Conservation (phyloP, 2,888 invertebrate genomes). For the Apamea crenata region DNA sequence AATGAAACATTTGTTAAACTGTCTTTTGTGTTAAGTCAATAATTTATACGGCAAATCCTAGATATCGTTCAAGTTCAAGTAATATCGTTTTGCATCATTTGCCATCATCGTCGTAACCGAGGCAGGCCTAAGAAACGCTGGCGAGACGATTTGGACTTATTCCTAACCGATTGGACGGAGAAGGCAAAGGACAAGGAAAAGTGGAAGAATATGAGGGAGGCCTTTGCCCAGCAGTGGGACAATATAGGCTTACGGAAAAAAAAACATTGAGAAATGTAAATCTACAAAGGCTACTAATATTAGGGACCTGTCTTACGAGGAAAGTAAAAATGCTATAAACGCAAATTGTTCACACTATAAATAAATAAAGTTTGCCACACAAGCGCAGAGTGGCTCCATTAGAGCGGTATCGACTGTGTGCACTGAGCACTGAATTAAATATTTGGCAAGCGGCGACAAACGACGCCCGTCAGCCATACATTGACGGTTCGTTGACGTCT, state of each 20-base stretch:
- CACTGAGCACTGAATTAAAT: constrained; percentile 72
- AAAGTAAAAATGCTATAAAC: neutral
- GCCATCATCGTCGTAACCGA: too few species aligned
- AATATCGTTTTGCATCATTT: neutral
- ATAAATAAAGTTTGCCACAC: constrained; percentile 14
- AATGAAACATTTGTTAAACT: neutral
- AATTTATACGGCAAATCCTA: neutral
- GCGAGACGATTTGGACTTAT: too few species aligned
- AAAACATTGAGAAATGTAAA: neutral
- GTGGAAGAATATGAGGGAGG: too few species aligned
- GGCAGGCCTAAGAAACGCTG: too few species aligned
- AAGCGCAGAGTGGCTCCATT: constrained; percentile 42
- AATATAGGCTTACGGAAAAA: too few species aligned
- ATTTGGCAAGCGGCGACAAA: constrained; percentile 53
- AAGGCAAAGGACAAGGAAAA: too few species aligned
- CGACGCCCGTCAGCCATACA: constrained; percentile 16
- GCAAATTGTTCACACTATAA: neutral
- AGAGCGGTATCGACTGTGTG: constrained; percentile 65
- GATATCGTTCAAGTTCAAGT: neutral
- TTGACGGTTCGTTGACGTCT: constrained; percentile 15
- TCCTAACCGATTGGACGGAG: too few species aligned
- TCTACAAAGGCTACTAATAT: neutral
- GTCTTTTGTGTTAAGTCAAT: too few species aligned
- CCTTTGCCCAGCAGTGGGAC: too few species aligned
- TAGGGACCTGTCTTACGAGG: neutral